phyloP scores from a whole-genome alignment of 1,140 invertebrate genomes.

The Heliconius melpomene region DNA sequence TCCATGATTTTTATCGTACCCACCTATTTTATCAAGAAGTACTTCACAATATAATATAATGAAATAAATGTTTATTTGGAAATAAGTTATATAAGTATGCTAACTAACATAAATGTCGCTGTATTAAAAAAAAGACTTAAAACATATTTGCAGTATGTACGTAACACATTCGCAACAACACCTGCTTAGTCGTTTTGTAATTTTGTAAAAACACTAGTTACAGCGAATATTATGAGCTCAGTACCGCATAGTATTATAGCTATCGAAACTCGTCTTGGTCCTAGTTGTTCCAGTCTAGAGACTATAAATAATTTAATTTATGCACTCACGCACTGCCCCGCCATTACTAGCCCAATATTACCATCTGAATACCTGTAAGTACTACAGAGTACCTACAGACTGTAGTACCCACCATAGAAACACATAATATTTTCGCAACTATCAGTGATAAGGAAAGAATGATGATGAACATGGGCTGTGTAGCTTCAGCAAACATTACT shows the following conservation, averaged over 20 bases:
- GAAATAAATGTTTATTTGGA: not conserved
- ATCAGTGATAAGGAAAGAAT: conserved; percentile 21
- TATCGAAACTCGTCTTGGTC: conserved; percentile 40
- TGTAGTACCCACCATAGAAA: not conserved
- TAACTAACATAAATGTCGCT: conserved; percentile 7
- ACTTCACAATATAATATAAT: not conserved
- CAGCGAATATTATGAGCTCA: conserved; percentile 21
- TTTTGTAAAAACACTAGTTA: conserved; percentile 38
- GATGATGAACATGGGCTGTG: conserved; percentile 36
- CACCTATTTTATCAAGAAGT: not conserved
- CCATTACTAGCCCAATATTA: conserved; percentile 29
- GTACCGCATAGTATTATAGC: conserved; percentile 34
- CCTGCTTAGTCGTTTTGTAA: conserved; percentile 37
- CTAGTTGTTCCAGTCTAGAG: conserved; percentile 30
- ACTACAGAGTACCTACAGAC: conserved; percentile 2
- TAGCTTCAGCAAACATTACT: conserved; percentile 45
- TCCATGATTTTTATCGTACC: conserved; percentile 49
- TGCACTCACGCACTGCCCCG: conserved; percentile 37
- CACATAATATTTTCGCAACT: conserved; percentile 27
- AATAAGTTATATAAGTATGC: not conserved
- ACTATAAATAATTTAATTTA: conserved; percentile 52
- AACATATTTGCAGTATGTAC: not conserved
- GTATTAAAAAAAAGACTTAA: not conserved
- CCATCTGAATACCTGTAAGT: conserved; percentile 31
- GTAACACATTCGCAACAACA: conserved; percentile 37